Percentiles rank a stretch among this genome's conserved stretches.
These are phyloP conservation scores for Stenoptilia bipunctidactyla DNA, from an alignment of 2,888 invertebrate species.

Conservation along the genomic window DNA sequence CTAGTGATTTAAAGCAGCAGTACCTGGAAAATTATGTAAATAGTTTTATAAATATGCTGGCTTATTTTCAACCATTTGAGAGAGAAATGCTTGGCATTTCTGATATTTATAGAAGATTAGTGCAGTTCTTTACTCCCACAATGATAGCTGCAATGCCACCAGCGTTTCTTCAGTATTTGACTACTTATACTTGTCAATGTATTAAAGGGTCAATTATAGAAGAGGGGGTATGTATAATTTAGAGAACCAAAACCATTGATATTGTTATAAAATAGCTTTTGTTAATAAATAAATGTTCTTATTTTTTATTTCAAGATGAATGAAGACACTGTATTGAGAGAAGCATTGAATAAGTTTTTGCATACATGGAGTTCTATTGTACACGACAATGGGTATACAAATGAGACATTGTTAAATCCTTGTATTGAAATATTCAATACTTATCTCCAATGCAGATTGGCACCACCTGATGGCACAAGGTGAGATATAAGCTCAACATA, in stretches of 20 bases:
- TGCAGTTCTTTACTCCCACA: constrained; percentile 53
- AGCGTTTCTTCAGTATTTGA: constrained; percentile 53
- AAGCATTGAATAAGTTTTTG: constrained; percentile 58
- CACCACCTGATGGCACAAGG: constrained; percentile 82
- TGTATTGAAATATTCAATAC: constrained; percentile 80
- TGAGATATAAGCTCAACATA: constrained; percentile 14
- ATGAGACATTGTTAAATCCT: constrained; percentile 46
- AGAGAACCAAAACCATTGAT: not conserved
- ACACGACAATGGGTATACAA: constrained; percentile 46
- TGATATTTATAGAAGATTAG: constrained; percentile 54
- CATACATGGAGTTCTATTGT: constrained; percentile 61
- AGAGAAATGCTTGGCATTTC: constrained; percentile 57
- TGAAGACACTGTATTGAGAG: constrained; percentile 58
- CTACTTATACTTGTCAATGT: constrained; percentile 51
- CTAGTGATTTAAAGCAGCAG: constrained; percentile 45
- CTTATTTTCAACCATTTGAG: constrained; percentile 49
- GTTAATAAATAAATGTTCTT: not conserved
- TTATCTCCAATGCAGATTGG: constrained; percentile 83
- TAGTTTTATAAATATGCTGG: constrained; percentile 54
- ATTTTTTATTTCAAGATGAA: constrained; percentile 30
- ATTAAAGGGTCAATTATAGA: constrained; percentile 56
- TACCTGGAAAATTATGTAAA: constrained; percentile 59
- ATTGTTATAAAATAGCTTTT: constrained; percentile 2
- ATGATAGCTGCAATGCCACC: constrained; percentile 52
- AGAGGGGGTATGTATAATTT: constrained; percentile 45